Percentiles rank a stretch among this genome's conserved stretches.
phyloP scores from a whole-genome alignment of 2,113 vertebrate genomes.

The Megaceryle maxima region DNA sequence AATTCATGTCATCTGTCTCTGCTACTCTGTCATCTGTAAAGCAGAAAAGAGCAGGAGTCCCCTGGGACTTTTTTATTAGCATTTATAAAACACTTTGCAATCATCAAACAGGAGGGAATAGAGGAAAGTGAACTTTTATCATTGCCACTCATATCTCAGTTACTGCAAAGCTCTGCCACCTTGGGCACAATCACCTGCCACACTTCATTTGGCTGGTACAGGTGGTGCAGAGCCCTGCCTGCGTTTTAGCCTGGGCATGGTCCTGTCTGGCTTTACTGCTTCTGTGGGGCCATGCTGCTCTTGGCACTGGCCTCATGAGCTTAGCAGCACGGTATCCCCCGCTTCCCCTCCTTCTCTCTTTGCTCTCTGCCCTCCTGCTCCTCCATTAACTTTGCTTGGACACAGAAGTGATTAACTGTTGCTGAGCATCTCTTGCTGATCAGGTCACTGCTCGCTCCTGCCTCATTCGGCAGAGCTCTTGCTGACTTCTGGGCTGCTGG shows the following conservation, averaged over 20 bases:
- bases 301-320: neutral
- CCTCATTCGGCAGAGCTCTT: neutral
- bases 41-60: neutral
- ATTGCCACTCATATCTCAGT: neutral
- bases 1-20: neutral
- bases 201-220: accelerated
- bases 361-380: neutral
- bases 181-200: neutral
- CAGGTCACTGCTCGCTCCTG: neutral
- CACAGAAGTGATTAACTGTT: neutral
- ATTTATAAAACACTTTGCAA: neutral
- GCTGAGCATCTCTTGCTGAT: neutral
- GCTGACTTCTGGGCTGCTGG: neutral
- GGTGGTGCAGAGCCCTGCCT: neutral
- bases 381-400: neutral
- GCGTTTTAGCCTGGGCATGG: neutral
- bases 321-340: accelerated
- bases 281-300: neutral
- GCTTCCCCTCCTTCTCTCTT: neutral
- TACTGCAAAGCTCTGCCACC: neutral
- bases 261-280: neutral
- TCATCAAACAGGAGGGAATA: neutral
- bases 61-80: neutral
- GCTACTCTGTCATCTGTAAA: neutral
- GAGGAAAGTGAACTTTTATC: neutral